A percentile compares a stretch with the other conserved stretches of the same genome.
These are phyloP conservation scores for Brachynemurus nebulosus DNA, from an alignment of 2,888 invertebrate species.

Conservation along the genomic window DNA sequence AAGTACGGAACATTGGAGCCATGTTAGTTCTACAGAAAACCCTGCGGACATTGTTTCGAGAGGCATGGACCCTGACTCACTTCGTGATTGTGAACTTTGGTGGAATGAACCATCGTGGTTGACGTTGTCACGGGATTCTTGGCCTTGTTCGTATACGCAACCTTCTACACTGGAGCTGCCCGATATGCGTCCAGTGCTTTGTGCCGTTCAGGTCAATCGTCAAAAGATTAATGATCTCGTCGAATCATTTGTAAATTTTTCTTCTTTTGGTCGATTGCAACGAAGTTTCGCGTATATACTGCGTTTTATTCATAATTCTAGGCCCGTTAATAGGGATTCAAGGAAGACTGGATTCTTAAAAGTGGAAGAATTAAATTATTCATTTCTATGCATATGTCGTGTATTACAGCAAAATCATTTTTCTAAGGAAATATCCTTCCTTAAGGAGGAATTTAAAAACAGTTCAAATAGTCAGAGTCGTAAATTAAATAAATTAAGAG, in stretches of 20 bases:
- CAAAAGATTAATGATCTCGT: background rate
- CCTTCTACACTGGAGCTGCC: background rate
- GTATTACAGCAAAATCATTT: background rate
- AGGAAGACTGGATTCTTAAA: too few species aligned
- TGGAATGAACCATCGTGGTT: background rate
- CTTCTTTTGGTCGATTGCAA: background rate
- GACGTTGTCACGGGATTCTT: background rate
- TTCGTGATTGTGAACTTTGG: background rate
- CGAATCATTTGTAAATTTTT: background rate
- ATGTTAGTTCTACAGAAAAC: background rate
- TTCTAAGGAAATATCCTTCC: background rate
- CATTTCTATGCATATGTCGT: background rate
- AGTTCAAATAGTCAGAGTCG: background rate
- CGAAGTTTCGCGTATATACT: background rate
- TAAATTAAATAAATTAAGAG: background rate
- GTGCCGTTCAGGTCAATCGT: background rate
- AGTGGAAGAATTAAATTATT: background rate
- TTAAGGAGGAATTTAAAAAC: background rate
- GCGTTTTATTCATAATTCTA: background rate
- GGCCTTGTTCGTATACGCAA: background rate
- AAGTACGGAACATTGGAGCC: background rate
- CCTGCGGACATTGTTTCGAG: background rate
- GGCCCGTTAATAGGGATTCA: background rate
- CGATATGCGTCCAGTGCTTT: background rate
- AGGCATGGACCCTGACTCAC: background rate